Evolutionary conservation across 2,888 invertebrate species (phyloP).

Genomic region (Sinelater perroti): DNA sequence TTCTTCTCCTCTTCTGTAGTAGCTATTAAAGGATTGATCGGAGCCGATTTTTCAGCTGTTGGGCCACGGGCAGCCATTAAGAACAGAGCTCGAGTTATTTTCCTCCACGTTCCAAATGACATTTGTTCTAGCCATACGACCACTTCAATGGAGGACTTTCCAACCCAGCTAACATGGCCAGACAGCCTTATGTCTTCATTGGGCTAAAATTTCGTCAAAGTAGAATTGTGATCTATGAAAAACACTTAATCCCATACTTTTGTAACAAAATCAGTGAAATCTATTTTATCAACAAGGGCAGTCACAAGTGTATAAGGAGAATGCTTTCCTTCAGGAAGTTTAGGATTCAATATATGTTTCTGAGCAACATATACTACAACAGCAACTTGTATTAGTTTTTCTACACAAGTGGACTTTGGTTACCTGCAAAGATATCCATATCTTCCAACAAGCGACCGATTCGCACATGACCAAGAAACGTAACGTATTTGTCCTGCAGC

Average conservation of each 20-base stretch:
- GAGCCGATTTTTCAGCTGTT: slow-evolving; percentile 64
- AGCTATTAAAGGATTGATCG: slow-evolving; percentile 67
- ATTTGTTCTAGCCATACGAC: slow-evolving; percentile 76
- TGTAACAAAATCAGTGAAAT: slow-evolving; percentile 24
- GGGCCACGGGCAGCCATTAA: slow-evolving; percentile 77
- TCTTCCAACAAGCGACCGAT: slow-evolving; percentile 79
- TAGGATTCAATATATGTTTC: slow-evolving; percentile 70
- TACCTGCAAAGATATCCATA: slow-evolving; percentile 81
- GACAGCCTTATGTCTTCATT: slow-evolving; percentile 72
- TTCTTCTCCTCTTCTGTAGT: slow-evolving; percentile 68
- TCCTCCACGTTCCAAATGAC: slow-evolving; percentile 45
- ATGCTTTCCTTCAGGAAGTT: slow-evolving; percentile 63
- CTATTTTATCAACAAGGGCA: slow-evolving; percentile 71
- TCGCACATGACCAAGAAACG: slow-evolving; percentile 69
- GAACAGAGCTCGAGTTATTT: slow-evolving; percentile 73
- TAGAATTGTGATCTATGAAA: neutral
- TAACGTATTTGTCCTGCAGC: slow-evolving; percentile 72
- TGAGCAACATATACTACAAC: slow-evolving; percentile 71
- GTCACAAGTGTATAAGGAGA: slow-evolving; percentile 76
- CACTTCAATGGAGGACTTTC: slow-evolving; percentile 75
- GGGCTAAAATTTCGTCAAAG: too few species aligned
- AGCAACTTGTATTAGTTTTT: slow-evolving; percentile 46
- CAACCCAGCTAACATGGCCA: slow-evolving; percentile 80
- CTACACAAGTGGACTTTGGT: slow-evolving; percentile 22
- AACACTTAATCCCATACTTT: slow-evolving; percentile 15